Base-by-base conservation (phyloP, 2,113 vertebrate genomes). In the Lagopus muta region DNA sequence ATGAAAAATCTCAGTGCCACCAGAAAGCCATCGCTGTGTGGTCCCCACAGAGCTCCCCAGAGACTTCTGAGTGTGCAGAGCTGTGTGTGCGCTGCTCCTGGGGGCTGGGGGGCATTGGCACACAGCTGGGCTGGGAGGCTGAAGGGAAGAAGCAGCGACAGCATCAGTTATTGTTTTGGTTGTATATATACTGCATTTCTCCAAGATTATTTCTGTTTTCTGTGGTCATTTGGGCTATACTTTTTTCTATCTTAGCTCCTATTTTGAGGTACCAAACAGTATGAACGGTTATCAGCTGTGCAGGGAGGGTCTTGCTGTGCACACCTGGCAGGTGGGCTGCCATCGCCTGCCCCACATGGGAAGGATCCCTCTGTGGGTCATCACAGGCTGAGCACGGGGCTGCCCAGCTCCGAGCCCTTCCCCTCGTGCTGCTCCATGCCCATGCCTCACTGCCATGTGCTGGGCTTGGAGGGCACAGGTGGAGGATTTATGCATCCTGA, bases 51-150 rank as follows among this genome's bases (percentile, higher is more conserved):
- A 19, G 17, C 36, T 40, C 1, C 6, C 19, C 27, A 5, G 54
- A 42, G 45, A 13, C 0, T 0, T 12, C 21, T 45, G 34, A 14
- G 34, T 1, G 2, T 36, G 38, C 3, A 13, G 62, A 24, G 42
- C 52, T 1, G 0, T 3, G 2, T 18, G 20, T 0, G 2, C 15
- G 0, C 4, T 16, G 4, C 24, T 20, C 15, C 27, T 54, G 52
- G 52, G 27, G 52, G 15, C 4, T 8, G 14, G 27, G 25, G 48
- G 52, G 25, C 52, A 30, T 1, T 10, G 66, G 66, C 6, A 1
- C 2, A n/a, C 36, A 16, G 0, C 36, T 0, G 5, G 36, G 9
- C 4, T 8, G 32, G 82, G 71, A 52, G 69, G 7, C 21, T 40
- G 65, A 25, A 18, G 28, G 8, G 82, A 38, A 42, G 66, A 22